Percentiles rank a stretch among this genome's conserved stretches.
Evolutionary conservation across 1,140 invertebrate genomes (phyloP).

Genomic region (Acromyrmex heyeri): DNA sequence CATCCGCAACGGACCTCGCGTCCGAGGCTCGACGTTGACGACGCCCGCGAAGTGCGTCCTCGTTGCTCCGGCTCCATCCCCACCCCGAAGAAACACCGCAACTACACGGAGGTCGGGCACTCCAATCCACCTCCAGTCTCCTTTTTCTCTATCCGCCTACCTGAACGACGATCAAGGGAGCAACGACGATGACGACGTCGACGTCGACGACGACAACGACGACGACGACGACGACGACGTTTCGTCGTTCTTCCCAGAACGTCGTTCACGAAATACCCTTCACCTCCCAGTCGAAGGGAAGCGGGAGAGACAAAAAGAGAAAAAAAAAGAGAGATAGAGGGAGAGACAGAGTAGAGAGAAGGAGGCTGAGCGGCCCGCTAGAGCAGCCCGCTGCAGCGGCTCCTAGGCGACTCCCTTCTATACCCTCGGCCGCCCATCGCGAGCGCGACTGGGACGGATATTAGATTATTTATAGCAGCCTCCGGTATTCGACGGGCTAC

Average conservation of each 20-base stretch:
- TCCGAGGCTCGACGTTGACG: conserved; percentile 88
- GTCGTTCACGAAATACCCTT: conserved; percentile 29
- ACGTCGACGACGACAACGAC: conserved; percentile 6
- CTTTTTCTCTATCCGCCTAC: conserved; percentile 57
- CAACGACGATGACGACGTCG: conserved; percentile 17
- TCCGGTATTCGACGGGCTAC: conserved; percentile 26
- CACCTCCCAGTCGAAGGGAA: conserved; percentile 14
- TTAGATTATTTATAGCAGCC: conserved; percentile 72
- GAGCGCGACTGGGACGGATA: conserved; percentile 47
- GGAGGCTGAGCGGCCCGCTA: conserved; percentile 42
- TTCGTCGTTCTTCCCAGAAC: conserved; percentile 10
- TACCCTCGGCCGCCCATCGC: conserved; percentile 49
- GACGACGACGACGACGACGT: background rate
- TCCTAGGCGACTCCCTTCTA: conserved; percentile 70
- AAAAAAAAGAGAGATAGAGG: conserved; percentile 28
- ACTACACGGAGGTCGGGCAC: conserved; percentile 42
- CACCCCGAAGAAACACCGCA: conserved; percentile 62
- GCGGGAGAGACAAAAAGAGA: conserved; percentile 34
- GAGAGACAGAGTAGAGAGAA: conserved; percentile 57
- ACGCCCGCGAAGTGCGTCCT: conserved; percentile 86
- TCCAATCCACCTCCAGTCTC: conserved; percentile 67
- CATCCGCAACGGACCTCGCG: conserved; percentile 93
- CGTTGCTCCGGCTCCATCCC: conserved; percentile 82
- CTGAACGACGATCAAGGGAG: conserved; percentile 38
- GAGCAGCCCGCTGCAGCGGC: conserved; percentile 65